phyloP scores from a whole-genome alignment of 2,113 vertebrate genomes.

The Oceanites oceanicus region DNA sequence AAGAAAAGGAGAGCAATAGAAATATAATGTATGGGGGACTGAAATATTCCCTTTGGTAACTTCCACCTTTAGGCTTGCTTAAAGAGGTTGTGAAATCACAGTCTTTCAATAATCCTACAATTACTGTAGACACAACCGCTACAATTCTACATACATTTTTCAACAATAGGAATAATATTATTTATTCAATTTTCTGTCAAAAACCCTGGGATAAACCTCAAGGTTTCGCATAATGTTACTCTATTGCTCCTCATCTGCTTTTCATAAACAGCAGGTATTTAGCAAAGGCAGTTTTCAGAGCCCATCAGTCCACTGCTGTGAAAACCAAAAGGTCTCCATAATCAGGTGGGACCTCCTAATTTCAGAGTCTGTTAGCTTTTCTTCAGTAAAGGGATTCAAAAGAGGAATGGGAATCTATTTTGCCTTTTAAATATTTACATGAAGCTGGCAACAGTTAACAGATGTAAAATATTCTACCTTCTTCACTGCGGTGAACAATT shows the following conservation, averaged over 20 bases:
- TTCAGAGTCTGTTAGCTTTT: neutral
- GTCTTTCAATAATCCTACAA: neutral
- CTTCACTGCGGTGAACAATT: neutral
- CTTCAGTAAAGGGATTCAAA: neutral
- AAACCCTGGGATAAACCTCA: neutral
- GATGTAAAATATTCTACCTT: neutral
- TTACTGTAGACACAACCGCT: neutral
- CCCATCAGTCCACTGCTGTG: neutral
- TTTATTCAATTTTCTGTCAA: neutral
- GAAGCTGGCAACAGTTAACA: neutral
- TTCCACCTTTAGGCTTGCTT: neutral
- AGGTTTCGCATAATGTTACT: neutral
- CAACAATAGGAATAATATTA: neutral
- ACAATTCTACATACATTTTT: neutral
- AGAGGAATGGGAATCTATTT: neutral
- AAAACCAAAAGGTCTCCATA: neutral
- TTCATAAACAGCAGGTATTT: neutral
- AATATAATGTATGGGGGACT: neutral
- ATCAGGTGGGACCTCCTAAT: neutral
- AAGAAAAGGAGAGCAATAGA: neutral
- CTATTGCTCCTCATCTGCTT: neutral
- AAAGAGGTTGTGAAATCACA: neutral
- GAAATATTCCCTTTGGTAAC: neutral
- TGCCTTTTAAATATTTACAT: neutral
- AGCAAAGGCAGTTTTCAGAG: neutral